Percentiles rank a stretch among this genome's conserved stretches.
Conservation (phyloP, 1,140 invertebrate species). For the Neelides sp. region DNA sequence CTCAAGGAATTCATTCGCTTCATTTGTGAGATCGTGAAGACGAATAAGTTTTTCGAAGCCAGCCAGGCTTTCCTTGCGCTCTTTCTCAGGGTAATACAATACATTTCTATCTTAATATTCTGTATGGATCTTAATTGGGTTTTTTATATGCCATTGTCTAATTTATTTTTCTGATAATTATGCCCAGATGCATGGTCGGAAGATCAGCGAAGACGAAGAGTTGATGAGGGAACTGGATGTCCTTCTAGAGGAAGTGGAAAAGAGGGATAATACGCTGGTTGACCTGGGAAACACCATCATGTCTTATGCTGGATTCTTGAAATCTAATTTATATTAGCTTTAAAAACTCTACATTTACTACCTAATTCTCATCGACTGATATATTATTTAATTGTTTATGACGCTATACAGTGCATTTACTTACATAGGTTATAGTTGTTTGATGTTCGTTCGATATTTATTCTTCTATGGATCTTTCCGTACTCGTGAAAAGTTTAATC, state of each 20-base stretch:
- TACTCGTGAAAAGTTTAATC: too few species aligned
- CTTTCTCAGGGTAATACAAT: constrained; percentile 59
- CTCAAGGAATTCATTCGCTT: constrained; percentile 70
- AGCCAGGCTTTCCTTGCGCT: constrained; percentile 79
- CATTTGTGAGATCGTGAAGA: constrained; percentile 55
- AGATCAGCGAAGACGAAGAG: not conserved
- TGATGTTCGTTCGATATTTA: too few species aligned
- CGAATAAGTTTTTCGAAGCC: constrained; percentile 78
- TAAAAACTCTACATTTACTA: not conserved
- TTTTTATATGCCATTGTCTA: too few species aligned
- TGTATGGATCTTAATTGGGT: not conserved
- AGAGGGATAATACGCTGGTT: too few species aligned
- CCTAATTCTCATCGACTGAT: not conserved
- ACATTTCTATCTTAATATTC: not conserved
- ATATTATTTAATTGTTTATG: not conserved
- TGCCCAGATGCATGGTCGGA: constrained; percentile 5
- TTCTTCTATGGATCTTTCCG: too few species aligned
- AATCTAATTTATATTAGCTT: not conserved
- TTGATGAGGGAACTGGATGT: not conserved
- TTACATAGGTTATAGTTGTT: too few species aligned
- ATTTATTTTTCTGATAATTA: too few species aligned
- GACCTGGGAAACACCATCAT: not conserved
- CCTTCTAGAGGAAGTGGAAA: not conserved
- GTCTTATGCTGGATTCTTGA: not conserved
- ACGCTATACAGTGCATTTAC: too few species aligned